phyloP scores from a whole-genome alignment of 2,113 vertebrate species.

The Gymnorhina tibicen region DNA sequence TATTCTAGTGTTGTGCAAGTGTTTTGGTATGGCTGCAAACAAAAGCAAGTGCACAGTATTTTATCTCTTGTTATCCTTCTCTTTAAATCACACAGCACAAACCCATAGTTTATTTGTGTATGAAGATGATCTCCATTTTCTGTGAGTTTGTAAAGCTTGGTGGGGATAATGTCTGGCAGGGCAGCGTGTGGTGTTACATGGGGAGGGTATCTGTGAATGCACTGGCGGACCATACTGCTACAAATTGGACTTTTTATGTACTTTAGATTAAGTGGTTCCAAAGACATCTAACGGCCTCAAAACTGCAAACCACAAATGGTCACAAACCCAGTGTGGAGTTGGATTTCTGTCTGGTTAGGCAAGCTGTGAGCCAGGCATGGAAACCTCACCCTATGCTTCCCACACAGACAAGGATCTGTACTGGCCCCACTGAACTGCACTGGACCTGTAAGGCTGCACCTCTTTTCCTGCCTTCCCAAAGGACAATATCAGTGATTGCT shows the following conservation, averaged over 20 bases:
- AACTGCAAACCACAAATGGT: not conserved
- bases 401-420: not conserved
- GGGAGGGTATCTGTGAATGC: not conserved
- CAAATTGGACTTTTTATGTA: not conserved
- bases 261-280: not conserved
- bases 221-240: not conserved
- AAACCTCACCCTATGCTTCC: not conserved
- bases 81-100: not conserved
- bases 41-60: not conserved
- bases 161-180: not conserved
- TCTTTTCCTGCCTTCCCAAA: not conserved
- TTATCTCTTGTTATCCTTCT: not conserved
- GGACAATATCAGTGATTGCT: not conserved
- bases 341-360: not conserved
- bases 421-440: not conserved
- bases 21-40: not conserved
- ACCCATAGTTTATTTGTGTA: not conserved
- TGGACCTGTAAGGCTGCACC: not conserved
- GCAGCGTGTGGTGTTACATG: not conserved
- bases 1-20: not conserved
- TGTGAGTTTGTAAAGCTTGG: not conserved
- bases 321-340: not conserved
- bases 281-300: not conserved
- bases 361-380: not conserved
- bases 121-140: not conserved